Percentiles rank a stretch among this genome's conserved stretches.
Evolutionary conservation across 2,797 vertebrate genomes (phyloP).

Genomic region (Gadopsis bispinosus): DNA sequence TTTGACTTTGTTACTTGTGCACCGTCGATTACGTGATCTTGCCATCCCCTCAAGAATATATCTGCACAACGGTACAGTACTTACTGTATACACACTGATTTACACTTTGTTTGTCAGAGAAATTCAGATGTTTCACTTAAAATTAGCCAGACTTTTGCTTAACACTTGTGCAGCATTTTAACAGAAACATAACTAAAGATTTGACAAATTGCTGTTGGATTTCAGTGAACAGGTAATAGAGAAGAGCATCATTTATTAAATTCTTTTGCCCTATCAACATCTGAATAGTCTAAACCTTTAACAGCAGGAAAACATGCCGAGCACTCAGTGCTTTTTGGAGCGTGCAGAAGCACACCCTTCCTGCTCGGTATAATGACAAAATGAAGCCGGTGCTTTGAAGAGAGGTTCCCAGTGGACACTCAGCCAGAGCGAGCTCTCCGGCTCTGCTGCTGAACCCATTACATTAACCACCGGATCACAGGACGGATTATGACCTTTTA

Average conservation of each 20-base stretch:
- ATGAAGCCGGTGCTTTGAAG: conserved; percentile 21
- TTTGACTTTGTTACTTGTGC: neutral
- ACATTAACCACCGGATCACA: conserved; percentile 37
- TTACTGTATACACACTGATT: neutral
- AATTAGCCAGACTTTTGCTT: neutral
- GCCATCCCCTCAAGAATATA: neutral
- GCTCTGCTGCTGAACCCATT: conserved; percentile 29
- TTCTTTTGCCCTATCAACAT: neutral
- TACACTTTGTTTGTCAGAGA: neutral
- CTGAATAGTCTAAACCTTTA: neutral
- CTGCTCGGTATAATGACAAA: neutral
- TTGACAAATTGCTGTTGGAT: neutral
- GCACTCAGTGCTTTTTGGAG: neutral
- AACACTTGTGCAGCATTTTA: neutral
- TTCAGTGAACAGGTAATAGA: neutral
- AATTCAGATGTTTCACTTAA: neutral
- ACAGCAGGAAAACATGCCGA: neutral
- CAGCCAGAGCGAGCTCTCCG: neutral
- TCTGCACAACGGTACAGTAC: neutral
- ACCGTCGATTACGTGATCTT: neutral
- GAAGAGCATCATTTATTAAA: neutral
- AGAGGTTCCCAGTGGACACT: conserved; percentile 3
- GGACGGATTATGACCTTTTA: conserved; percentile 35
- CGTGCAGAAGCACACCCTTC: conserved; percentile 11
- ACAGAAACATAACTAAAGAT: neutral